phyloP scores from a whole-genome alignment of 2,888 invertebrate species.

The Caenorhabditis plicata region DNA sequence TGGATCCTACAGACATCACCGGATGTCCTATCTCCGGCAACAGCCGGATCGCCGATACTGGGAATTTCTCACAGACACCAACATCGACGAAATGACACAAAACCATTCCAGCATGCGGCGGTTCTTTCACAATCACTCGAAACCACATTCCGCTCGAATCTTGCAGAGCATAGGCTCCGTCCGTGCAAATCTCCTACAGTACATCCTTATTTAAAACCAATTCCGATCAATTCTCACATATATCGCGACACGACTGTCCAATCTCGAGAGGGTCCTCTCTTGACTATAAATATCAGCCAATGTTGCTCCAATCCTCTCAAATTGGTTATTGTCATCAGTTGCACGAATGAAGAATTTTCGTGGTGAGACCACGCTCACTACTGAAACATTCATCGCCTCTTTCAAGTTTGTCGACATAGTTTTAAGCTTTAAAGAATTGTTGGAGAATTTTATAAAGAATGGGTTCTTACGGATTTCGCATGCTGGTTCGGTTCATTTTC shows the following conservation, averaged over 20 bases:
- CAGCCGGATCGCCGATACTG: slow-evolving; percentile 33
- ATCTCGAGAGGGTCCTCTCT: slow-evolving; percentile 15
- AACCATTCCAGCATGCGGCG: slow-evolving; percentile 38
- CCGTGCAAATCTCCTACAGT: slow-evolving; percentile 41
- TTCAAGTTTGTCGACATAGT: slow-evolving; percentile 9
- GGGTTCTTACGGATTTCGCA: slow-evolving; percentile 19
- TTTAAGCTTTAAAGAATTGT: not conserved
- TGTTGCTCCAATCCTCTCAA: slow-evolving; percentile 24
- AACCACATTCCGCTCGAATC: slow-evolving; percentile 48
- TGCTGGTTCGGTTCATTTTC: slow-evolving; percentile 40
- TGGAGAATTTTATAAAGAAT: not conserved
- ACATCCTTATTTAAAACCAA: not conserved
- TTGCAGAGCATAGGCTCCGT: slow-evolving; percentile 45
- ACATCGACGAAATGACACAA: slow-evolving; percentile 47
- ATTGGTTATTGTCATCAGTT: slow-evolving; percentile 22
- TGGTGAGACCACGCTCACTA: slow-evolving; percentile 16
- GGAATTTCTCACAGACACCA: slow-evolving; percentile 41
- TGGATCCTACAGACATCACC: slow-evolving; percentile 33
- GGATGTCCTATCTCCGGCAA: slow-evolving; percentile 35
- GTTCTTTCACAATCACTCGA: slow-evolving; percentile 37
- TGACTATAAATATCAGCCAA: slow-evolving; percentile 28
- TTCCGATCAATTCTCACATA: slow-evolving; percentile 22
- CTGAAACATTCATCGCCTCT: slow-evolving; percentile 11
- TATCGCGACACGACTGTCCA: slow-evolving; percentile 39
- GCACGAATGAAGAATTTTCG: slow-evolving; percentile 20